Evolutionary conservation across 2,888 invertebrate species (phyloP), one percentile per base, ranked within the genome.

Genomic region (Apodemia hepburni): DNA sequence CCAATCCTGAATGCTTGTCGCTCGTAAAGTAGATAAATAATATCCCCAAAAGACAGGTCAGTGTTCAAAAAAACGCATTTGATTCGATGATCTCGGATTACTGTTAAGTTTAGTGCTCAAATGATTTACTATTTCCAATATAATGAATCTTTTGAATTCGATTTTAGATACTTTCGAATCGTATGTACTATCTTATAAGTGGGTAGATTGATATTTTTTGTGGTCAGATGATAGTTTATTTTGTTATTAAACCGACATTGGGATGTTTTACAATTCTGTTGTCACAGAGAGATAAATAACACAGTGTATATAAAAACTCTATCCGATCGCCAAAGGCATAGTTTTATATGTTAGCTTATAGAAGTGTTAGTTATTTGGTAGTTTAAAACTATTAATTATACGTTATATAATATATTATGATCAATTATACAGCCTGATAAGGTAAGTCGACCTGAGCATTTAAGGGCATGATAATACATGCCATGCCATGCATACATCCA

Each of bases 21-120:
- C 65, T 82, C 85, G 80, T 87, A 86, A 87, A 88, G 72, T 81
- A 80, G 81, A 81, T 84, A 85, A 86, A 84, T 86, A 82, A 75
- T 75, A 73, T 38, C 68, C 66, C 66, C 69, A 57, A 51, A 69
- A 66, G 70, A 69, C 68, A 66, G 67, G 68, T 66, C 66, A 65
- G 54, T 61, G 68, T 68, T 66, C 45, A 61, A 66, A 65, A 65
- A 68, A 66, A 65, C 47, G 22, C 58, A 69, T 65, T 68, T 68
- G 68, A 70, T 70, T 67, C 68, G 67, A 66, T 65, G 63, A 49
- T 49, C 49, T 49, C 49, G 49, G 49, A 49, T 49, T 49, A 49
- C 49, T 47, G 49, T 49, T 49, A 49, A n/a, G 49, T 49, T 49
- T 49, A 49, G 7, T 49, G 17, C 49, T 49, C 12, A 49, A 49